Evolutionary conservation across 30 jellyfish, hydroid and myxozoan genomes (phyloP).

Genomic region (Pelagia noctiluca): DNA sequence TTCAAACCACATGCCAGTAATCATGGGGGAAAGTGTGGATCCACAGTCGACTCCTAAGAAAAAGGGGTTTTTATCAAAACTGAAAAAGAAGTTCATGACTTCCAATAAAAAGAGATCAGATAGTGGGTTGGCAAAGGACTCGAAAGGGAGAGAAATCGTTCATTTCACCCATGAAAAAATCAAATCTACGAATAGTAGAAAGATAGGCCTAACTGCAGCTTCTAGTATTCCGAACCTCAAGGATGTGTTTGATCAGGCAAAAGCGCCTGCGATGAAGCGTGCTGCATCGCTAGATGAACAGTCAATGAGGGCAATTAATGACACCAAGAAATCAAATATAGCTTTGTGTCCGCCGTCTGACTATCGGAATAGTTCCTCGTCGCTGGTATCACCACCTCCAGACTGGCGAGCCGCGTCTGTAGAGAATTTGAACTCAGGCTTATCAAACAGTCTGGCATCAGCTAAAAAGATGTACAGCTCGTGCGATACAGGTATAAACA

Average conservation of each 20-base stretch:
- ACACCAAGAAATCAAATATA: background rate
- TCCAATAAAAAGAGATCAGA: slow-evolving; percentile 54
- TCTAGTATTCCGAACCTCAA: slow-evolving; percentile 44
- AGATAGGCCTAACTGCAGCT: slow-evolving; percentile 15
- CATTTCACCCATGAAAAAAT: slow-evolving; percentile 68
- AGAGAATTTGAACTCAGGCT: background rate
- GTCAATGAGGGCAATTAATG: slow-evolving; percentile 49
- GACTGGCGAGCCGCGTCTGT: slow-evolving; percentile 24
- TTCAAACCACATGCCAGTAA: slow-evolving; percentile 58
- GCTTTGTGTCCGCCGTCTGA: background rate
- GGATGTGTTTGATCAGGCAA: slow-evolving; percentile 10
- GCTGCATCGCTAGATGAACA: slow-evolving; percentile 70
- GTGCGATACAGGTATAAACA: slow-evolving; percentile 17
- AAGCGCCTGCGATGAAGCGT: slow-evolving; percentile 42
- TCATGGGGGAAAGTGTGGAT: slow-evolving; percentile 67
- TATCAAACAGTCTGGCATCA: background rate
- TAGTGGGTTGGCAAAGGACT: slow-evolving; percentile 36
- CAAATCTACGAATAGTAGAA: slow-evolving; percentile 14
- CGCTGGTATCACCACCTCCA: slow-evolving; percentile 23
- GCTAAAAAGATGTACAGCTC: background rate
- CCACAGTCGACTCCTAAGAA: slow-evolving; percentile 35
- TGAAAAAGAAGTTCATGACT: slow-evolving; percentile 42
- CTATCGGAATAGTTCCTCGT: slow-evolving; percentile 6
- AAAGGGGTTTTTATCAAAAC: slow-evolving; percentile 59
- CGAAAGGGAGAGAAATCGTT: slow-evolving; percentile 70